Evolutionary conservation across 2,888 invertebrate genomes (phyloP), one percentile per base, ranked within the genome.

Genomic region (Cephus pulcher): DNA sequence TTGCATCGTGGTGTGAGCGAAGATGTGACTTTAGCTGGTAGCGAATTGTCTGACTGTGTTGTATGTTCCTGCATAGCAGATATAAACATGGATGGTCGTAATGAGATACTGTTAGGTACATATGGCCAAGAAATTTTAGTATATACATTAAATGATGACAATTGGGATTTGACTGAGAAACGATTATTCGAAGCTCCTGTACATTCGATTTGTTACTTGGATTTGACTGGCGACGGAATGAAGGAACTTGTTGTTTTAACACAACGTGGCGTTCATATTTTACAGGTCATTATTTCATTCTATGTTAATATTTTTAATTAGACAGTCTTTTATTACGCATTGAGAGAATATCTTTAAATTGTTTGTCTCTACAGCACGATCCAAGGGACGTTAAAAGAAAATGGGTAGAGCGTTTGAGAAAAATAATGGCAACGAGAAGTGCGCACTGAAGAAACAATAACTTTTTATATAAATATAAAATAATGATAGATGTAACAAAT

Each of bases 41-140:
- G 94, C 84, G 93, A 94, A 82, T 79, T 82, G 11, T 93, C 92
- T 82, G 95, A 94, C 87, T 92, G 94, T 80, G 93, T 94, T 69
- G 90, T 94, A n/a, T 94, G 94, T 84, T 93, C 93, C 56, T 93
- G 94, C 86, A 92, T 94, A 15, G 94, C 94, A 11, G 96, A 96
- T 89, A 92, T 96, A 76, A 95, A 96, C 89, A 94, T 95, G 92
- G 95, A 96, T 90, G 95, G 95, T 1, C 89, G 92, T 78, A 93
- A 94, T 85, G 96, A 96, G 92, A 93, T 96, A 79, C 86, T 96
- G 34, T 90, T 96, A 68, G 95, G 96, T 77, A 95, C 94, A 12
- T 95, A 95, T 89, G 94, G 94, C 68, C 94, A 95, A 93, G 93
- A 93, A 88, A 88, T 94, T 69, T 87, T 94, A 79, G 89, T 93